Evolutionary conservation across 2,113 vertebrate genomes (phyloP), one percentile per base, ranked within the genome.

Genomic region (Anarhynchus alexandrinus): DNA sequence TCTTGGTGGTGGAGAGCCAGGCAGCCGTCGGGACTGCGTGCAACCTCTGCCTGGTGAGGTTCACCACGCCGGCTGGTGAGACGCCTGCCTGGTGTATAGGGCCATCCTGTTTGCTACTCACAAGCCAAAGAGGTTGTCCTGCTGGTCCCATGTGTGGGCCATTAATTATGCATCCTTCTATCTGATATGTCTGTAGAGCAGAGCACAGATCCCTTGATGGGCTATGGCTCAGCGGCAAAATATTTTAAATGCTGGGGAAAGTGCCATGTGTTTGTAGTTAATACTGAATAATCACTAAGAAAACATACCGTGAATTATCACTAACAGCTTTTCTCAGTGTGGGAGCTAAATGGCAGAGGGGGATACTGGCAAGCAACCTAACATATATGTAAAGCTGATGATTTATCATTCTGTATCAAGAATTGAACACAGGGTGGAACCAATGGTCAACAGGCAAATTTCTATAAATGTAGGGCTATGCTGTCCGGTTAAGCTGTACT

Each of bases 171-270:
- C 4, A 0, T 34, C 34, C 25, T 77, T 61, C 30, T 72, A 7
- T 20, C 22, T 62, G 18, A 32, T 71, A 55, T 20, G 3, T 29
- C 47, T 55, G 32, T 36, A 34, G 38, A 66, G 21, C 49, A 62
- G 47, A 20, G 17, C 29, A 74, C 81, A 82, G 27, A 70, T 40
- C 49, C 8, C 45, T 36, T 4, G 1, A 49, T 26, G 66, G 34
- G 27, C 66, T 3, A 1, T 43, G 38, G 22, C 43, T 88, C 71
- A 65, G 74, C 20, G 10, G 40, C 42, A 83, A 76, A 90, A 52
- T 57, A 83, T 77, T 93, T 86, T 49, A 90, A 92, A 76, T 70
- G 51, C 67, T 77, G 69, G 80, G 80, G 79, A 51, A 70, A 81
- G 29, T 27, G 76, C 76, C 72, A 9, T 6, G 30, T 88, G 25